Percentiles rank a stretch among this genome's conserved stretches.
phyloP scores from a whole-genome alignment of 2,797 vertebrate species.

The Paedocypris micromegethes region DNA sequence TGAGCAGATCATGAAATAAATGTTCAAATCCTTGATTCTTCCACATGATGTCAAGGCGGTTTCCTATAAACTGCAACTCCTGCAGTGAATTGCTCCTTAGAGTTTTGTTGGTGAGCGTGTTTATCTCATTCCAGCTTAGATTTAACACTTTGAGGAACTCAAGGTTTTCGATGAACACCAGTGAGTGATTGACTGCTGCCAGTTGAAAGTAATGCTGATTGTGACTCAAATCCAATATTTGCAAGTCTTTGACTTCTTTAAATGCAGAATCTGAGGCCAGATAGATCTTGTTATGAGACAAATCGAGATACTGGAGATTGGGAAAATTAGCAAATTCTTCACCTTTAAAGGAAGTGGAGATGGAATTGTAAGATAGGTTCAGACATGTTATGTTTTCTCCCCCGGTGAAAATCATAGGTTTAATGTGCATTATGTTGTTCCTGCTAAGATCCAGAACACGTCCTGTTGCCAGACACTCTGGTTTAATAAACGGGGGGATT shows the following conservation, averaged over 20 bases:
- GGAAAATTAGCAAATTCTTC: constrained; percentile 41
- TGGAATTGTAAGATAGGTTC: constrained; percentile 45
- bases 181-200: constrained; percentile 47
- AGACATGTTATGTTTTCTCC: constrained; percentile 36
- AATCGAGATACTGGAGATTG: constrained; percentile 62
- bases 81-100: constrained; percentile 50
- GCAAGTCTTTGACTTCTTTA: constrained; percentile 44
- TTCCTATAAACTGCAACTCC: constrained; percentile 56
- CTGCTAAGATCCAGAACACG: constrained; percentile 62
- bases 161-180: constrained; percentile 59
- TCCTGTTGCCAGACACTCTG: constrained; percentile 54
- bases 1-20: constrained; percentile 49
- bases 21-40: constrained; percentile 38
- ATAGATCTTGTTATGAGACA: constrained; percentile 80
- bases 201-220: constrained; percentile 61
- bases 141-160: constrained; percentile 53
- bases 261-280: constrained; percentile 65
- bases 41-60: constrained; percentile 61
- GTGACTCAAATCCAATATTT: constrained; percentile 55
- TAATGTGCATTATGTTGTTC: constrained; percentile 34
- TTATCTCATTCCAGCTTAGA: constrained; percentile 58
- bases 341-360: constrained; percentile 36
- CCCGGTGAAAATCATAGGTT: constrained; percentile 10
- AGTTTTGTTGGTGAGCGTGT: constrained; percentile 50
- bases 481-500: constrained; percentile 55